phyloP scores from a whole-genome alignment of 2,797 vertebrate genomes.

The Syndactyla subalaris region DNA sequence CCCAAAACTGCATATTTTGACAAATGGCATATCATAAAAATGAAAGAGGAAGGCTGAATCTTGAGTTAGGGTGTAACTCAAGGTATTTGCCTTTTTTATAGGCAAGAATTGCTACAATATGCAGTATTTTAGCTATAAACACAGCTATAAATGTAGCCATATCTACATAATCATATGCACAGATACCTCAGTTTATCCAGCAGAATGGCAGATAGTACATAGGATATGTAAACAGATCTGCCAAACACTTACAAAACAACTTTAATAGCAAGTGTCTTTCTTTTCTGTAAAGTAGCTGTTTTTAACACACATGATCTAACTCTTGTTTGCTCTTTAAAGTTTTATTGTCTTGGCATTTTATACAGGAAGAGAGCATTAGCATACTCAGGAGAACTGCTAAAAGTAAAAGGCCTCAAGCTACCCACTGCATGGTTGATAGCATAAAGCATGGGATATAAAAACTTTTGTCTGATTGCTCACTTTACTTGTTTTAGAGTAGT shows the following conservation, averaged over 20 bases:
- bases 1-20: neutral
- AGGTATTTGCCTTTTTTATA: neutral
- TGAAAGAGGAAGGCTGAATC: neutral
- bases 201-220: neutral
- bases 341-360: slow-evolving; percentile 82
- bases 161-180: slow-evolving; percentile 53
- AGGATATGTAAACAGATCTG: slow-evolving; percentile 37
- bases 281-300: slow-evolving; percentile 69
- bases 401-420: slow-evolving; percentile 83
- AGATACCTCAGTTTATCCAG: slow-evolving; percentile 22
- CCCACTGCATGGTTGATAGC: slow-evolving; percentile 82
- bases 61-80: neutral
- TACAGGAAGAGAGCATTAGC: slow-evolving; percentile 76
- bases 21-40: neutral
- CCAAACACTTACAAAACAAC: slow-evolving; percentile 37
- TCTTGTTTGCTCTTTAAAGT: slow-evolving; percentile 83
- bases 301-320: slow-evolving; percentile 73
- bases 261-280: slow-evolving; percentile 68
- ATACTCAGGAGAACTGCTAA: slow-evolving; percentile 78
- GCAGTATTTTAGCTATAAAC: slow-evolving; percentile 2
- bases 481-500: slow-evolving; percentile 77
- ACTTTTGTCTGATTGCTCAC: slow-evolving; percentile 85
- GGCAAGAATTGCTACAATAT: neutral
- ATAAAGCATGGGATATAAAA: slow-evolving; percentile 82
- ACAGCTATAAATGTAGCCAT: neutral